Conservation (phyloP, 2,888 invertebrate species). For the Leucozona laternaria region DNA sequence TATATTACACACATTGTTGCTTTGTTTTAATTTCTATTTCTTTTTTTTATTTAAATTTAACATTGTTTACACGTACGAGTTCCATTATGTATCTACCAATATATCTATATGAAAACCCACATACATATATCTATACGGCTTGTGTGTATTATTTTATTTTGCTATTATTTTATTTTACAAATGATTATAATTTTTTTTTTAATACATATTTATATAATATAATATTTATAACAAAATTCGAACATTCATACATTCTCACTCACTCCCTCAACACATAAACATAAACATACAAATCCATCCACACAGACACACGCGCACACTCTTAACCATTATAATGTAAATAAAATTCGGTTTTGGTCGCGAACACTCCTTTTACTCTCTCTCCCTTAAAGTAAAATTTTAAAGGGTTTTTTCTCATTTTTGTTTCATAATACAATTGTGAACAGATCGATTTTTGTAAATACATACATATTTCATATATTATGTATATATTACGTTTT, state of each 20-base stretch:
- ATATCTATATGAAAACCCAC: constrained; percentile 12
- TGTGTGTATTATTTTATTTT: constrained; percentile 17
- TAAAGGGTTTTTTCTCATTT: constrained; percentile 29
- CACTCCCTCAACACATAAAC: not conserved
- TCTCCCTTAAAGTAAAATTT: constrained; percentile 62
- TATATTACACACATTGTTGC: constrained; percentile 2
- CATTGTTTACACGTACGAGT: constrained; percentile 8
- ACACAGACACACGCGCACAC: constrained; percentile 49
- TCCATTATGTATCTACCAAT: not conserved
- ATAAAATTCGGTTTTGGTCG: constrained; percentile 75
- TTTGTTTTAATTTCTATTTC: too few relatives aligned
- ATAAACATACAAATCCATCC: constrained; percentile 40
- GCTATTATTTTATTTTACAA: constrained; percentile 31
- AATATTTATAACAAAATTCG: constrained; percentile 13
- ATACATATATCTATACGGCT: constrained; percentile 21
- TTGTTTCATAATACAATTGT: constrained; percentile 30
- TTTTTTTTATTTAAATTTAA: not conserved
- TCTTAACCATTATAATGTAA: constrained; percentile 68
- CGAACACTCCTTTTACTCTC: constrained; percentile 71
- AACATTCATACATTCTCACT: not conserved
- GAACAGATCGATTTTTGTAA: constrained; percentile 16
- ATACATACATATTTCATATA: not conserved
- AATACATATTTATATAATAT: not conserved
- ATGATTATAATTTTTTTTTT: not conserved
- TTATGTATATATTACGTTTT: not conserved